A percentile compares a stretch with the other conserved stretches of the same genome.
Evolutionary conservation across 2,888 invertebrate genomes (phyloP).

Genomic region (Gastrophysa polygoni): DNA sequence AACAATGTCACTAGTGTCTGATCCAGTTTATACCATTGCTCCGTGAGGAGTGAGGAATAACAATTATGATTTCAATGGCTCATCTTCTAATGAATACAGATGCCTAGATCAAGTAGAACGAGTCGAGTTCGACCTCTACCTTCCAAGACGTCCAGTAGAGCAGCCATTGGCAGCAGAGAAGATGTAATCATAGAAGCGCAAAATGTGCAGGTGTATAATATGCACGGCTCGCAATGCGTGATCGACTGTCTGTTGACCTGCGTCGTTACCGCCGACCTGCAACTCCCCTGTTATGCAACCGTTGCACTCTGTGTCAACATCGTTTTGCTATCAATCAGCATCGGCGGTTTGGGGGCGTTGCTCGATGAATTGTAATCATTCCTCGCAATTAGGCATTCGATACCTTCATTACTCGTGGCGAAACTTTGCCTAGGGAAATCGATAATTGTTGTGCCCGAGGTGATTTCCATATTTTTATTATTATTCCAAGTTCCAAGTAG

Average conservation of each 20-base stretch:
- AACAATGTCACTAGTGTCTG: too few species aligned
- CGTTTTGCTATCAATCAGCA: constrained; percentile 41
- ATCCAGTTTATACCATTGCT: too few species aligned
- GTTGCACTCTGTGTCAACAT: constrained; percentile 50
- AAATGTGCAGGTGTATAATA: constrained; percentile 42
- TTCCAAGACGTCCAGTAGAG: not conserved
- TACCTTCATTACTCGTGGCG: constrained; percentile 33
- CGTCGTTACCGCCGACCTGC: constrained; percentile 50
- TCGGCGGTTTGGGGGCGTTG: constrained; percentile 28
- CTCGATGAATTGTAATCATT: constrained; percentile 30
- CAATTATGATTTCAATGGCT: too few species aligned
- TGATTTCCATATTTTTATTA: too few species aligned
- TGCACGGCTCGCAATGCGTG: constrained; percentile 44
- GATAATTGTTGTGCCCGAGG: too few species aligned
- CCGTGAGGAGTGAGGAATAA: too few species aligned
- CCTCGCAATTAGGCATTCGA: constrained; percentile 32
- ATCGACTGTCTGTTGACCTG: constrained; percentile 53
- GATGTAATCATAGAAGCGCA: constrained; percentile 12
- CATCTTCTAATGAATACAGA: too few species aligned
- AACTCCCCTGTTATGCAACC: constrained; percentile 53
- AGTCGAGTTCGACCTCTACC: not conserved
- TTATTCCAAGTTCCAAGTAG: too few species aligned
- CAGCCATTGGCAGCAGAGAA: not conserved
- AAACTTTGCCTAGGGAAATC: constrained; percentile 21
- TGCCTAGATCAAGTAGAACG: not conserved